Percentiles rank a stretch among this genome's conserved stretches.
Evolutionary conservation across 2,113 vertebrate genomes (phyloP).

Genomic region (Triplophysa tibetana): DNA sequence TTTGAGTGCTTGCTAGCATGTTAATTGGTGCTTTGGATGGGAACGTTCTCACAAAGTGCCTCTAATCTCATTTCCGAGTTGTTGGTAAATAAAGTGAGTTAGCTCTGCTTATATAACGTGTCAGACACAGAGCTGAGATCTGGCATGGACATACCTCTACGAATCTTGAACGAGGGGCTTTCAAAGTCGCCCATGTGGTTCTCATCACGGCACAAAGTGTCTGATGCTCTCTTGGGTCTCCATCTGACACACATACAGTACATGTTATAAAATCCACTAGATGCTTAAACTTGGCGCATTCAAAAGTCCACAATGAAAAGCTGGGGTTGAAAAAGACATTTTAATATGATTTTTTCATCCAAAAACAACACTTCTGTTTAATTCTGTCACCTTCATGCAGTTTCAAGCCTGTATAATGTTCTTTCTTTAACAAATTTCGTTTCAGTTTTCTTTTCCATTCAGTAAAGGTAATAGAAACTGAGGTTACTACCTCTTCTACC

Average conservation of each 20-base stretch:
- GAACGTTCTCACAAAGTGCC: not conserved
- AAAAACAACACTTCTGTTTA: no score
- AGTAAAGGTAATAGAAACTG: no score
- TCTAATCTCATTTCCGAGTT: not conserved
- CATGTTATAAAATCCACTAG: not conserved
- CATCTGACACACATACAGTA: conserved; percentile 55
- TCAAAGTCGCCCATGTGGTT: conserved; percentile 2
- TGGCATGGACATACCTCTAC: not conserved
- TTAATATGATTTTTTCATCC: no score
- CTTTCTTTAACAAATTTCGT: no score
- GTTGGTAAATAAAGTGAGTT: not conserved
- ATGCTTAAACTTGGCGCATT: not conserved
- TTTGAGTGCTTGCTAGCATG: no score
- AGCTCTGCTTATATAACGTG: not conserved
- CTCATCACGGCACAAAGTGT: conserved; percentile 46
- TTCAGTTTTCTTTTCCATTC: no score
- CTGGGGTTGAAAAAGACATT: no score
- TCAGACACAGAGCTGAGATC: not conserved
- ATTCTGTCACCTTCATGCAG: no score
- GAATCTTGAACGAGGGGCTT: conserved; percentile 55
- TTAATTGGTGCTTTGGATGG: no score
- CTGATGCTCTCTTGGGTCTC: conserved; percentile 69
- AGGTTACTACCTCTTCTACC: no score
- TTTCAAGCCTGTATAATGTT: no score
- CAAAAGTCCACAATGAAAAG: not conserved